A percentile compares a stretch with the other conserved stretches of the same genome.
Conservation (phyloP, 2,797 vertebrate genomes). For the Chloroceryle inda region DNA sequence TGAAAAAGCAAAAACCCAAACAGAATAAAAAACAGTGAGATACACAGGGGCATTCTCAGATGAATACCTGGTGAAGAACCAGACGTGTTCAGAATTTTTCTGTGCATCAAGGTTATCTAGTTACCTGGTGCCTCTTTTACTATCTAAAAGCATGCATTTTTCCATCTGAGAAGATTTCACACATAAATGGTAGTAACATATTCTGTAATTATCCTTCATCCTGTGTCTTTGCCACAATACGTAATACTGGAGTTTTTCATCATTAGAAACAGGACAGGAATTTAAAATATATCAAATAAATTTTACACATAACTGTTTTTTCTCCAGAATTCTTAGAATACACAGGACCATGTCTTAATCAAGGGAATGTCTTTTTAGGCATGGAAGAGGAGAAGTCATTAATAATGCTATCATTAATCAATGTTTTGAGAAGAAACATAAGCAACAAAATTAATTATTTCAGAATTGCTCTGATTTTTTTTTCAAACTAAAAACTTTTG, state of each 20-base stretch:
- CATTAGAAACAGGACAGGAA: conserved; percentile 58
- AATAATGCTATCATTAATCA: not conserved
- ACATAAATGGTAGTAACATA: conserved; percentile 69
- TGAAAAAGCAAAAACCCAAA: conserved; percentile 57
- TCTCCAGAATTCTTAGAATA: conserved; percentile 12
- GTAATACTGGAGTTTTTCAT: conserved; percentile 56
- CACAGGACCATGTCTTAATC: not conserved
- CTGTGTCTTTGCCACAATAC: conserved; percentile 52
- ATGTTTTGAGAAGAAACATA: not conserved
- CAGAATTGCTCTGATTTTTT: conserved; percentile 1
- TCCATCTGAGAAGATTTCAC: conserved; percentile 71
- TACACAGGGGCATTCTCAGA: conserved; percentile 31
- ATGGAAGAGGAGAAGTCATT: not conserved
- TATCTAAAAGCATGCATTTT: conserved; percentile 69
- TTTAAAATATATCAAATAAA: conserved; percentile 56
- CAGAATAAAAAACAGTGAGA: conserved; percentile 33
- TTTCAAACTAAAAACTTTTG: conserved; percentile 14
- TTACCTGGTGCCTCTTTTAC: conserved; percentile 61
- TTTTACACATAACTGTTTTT: conserved; percentile 35
- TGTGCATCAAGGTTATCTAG: conserved; percentile 39
- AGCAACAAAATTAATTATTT: not conserved
- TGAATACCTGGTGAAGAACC: conserved; percentile 51
- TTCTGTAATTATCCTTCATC: conserved; percentile 76
- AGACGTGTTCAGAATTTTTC: conserved; percentile 63
- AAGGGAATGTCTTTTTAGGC: not conserved